Base-by-base conservation (phyloP, 2,113 vertebrate species). In the Pollimyrus isidori region DNA sequence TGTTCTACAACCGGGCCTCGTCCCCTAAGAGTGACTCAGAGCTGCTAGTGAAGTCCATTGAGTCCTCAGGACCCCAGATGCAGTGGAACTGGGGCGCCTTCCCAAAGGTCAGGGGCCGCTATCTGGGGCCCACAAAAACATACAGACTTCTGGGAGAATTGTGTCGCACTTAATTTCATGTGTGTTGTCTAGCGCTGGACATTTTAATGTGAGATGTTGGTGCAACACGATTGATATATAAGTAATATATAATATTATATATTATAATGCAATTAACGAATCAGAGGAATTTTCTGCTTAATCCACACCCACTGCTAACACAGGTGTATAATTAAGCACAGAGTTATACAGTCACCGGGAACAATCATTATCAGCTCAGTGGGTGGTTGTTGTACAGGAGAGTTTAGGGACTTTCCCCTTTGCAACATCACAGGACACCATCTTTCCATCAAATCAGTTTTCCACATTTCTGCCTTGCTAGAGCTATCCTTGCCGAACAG, bases 11-110 rank as follows among this genome's bases (percentile, higher is more conserved):
- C 46, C 95, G 91, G 0, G 87, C 92, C 0, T 92, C 95, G 0
- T 96, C 96, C 90, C 96, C 96, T 1, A 98, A 94, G 94, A 99
- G 98, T n/a, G 98, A 99, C 94, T 99, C 98, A 0, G 98, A 99
- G 93, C 93, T 99, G 87, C 93, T 97, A 91, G 65, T 97, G 21
- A 96, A 94, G 93, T 58, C 89, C 0, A 94, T 93, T 0, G 96
- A 96, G 88, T 90, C 91, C n/a, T 82, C 93, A 46, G 96, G 96
- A 65, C 96, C 96, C 89, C 95, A 93, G 49, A 92, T 99, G 94
- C 96, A 98, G 91, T 99, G 98, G 98, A 94, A 93, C 93, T 99
- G 98, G 98, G 98, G 98, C 82, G 96, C 92, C 62, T 96, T 99
- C 89, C 98, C 98, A 11, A 96, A 94, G 95, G 98, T 99, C 90